Conservation (phyloP, 2,888 invertebrate genomes). For the Lochmaea crataegi region DNA sequence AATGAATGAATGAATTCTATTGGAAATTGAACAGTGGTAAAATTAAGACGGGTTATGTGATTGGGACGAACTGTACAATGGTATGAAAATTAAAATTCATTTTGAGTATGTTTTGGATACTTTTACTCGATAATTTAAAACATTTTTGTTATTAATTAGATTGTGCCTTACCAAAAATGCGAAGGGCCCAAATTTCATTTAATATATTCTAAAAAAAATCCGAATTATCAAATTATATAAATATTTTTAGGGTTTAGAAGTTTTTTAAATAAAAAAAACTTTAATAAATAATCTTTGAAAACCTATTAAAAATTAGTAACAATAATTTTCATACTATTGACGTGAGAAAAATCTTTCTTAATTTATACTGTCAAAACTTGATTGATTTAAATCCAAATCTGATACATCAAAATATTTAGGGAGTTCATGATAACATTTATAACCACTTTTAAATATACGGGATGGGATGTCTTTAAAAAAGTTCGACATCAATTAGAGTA, state of each 20-base stretch:
- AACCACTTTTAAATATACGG: too few relatives aligned
- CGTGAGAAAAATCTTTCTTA: background rate
- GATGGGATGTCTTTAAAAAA: too few relatives aligned
- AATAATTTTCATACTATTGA: conserved; percentile 34
- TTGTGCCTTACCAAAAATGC: background rate
- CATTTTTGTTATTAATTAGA: background rate
- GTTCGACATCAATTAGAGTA: too few relatives aligned
- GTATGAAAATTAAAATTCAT: background rate
- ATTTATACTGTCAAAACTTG: background rate
- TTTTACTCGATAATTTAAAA: background rate
- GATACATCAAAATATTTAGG: background rate
- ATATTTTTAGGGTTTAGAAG: background rate
- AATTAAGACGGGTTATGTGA: background rate
- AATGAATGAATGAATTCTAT: too few relatives aligned
- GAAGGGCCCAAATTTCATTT: background rate
- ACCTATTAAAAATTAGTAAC: background rate
- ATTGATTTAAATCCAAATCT: background rate
- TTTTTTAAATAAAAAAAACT: background rate
- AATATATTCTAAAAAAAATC: background rate
- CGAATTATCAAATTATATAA: background rate
- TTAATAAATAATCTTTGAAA: background rate
- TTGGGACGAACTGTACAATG: background rate
- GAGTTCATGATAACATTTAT: too few relatives aligned
- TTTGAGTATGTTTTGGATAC: background rate
- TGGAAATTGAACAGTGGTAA: background rate